Evolutionary conservation across 2,113 vertebrate genomes (phyloP).

Genomic region (Uropsilus gracilis): DNA sequence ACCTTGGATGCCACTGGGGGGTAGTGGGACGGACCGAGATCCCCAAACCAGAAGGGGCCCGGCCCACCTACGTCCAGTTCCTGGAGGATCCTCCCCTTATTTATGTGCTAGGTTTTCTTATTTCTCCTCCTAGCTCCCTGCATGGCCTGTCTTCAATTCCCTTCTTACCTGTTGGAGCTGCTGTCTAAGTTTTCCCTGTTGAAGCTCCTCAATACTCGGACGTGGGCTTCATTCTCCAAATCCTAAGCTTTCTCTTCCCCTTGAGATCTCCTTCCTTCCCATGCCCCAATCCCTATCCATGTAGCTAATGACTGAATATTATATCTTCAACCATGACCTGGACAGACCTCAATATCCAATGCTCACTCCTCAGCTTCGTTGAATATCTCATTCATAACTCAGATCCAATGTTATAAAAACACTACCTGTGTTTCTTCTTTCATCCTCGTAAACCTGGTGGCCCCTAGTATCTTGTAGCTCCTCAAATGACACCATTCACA

Average conservation of each 20-base stretch:
- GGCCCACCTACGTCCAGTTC: no score
- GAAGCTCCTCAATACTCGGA: not conserved
- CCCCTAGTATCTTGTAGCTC: not conserved
- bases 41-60: no score
- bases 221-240: not conserved
- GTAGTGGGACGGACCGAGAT: no score
- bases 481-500: not conserved
- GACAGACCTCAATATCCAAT: not conserved
- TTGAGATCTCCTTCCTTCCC: not conserved
- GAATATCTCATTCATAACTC: not conserved
- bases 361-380: not conserved
- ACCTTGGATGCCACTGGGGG: no score
- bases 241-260: not conserved
- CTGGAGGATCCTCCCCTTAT: no score
- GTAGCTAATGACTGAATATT: not conserved
- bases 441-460: not conserved
- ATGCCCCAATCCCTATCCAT: not conserved
- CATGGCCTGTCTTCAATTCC: not conserved
- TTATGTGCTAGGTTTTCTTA: not conserved
- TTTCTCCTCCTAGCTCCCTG: not conserved
- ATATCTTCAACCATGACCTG: not conserved
- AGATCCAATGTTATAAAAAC: slow-evolving; percentile 5
- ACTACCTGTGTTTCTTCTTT: not conserved
- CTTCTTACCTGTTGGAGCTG: not conserved
- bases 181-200: not conserved